Conservation (phyloP, 2,888 invertebrate genomes). For the Lordiphosa andalusiaca region DNA sequence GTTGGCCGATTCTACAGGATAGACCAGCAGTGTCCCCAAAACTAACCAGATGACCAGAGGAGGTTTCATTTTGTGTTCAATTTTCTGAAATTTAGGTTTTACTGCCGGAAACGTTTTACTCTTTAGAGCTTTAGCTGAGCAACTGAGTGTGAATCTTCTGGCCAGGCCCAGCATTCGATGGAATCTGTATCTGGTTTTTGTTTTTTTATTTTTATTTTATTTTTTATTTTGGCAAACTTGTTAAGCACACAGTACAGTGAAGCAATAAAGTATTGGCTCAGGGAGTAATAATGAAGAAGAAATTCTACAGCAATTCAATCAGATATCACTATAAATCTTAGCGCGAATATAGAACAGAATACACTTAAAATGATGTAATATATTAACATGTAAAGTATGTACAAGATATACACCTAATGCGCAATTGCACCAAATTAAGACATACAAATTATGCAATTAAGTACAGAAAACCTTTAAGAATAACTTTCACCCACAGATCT, state of each 20-base stretch:
- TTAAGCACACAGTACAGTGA: slow-evolving; percentile 33
- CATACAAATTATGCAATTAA: too few relatives aligned
- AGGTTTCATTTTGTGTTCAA: slow-evolving; percentile 45
- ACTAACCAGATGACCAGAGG: slow-evolving; percentile 18
- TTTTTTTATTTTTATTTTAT: slow-evolving; percentile 16
- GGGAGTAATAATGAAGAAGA: neutral
- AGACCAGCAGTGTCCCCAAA: slow-evolving; percentile 19
- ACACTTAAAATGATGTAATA: too few relatives aligned
- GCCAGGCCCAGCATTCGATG: slow-evolving; percentile 33
- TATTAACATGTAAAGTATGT: too few relatives aligned
- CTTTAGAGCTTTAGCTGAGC: slow-evolving; percentile 54
- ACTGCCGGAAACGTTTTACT: slow-evolving; percentile 47
- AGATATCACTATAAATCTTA: too few relatives aligned
- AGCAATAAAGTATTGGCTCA: slow-evolving; percentile 1
- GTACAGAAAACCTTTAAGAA: too few relatives aligned
- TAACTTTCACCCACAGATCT: too few relatives aligned
- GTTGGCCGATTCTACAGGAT: slow-evolving; percentile 51
- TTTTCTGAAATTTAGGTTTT: slow-evolving; percentile 11
- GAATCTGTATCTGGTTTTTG: slow-evolving; percentile 62
- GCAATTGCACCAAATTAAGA: too few relatives aligned
- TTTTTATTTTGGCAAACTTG: slow-evolving; percentile 62
- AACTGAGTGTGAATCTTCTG: slow-evolving; percentile 57
- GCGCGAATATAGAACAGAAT: too few relatives aligned
- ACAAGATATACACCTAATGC: too few relatives aligned
- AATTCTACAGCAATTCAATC: too few relatives aligned